Conservation (phyloP, 1,140 invertebrate genomes). For the Heliconius himera region DNA sequence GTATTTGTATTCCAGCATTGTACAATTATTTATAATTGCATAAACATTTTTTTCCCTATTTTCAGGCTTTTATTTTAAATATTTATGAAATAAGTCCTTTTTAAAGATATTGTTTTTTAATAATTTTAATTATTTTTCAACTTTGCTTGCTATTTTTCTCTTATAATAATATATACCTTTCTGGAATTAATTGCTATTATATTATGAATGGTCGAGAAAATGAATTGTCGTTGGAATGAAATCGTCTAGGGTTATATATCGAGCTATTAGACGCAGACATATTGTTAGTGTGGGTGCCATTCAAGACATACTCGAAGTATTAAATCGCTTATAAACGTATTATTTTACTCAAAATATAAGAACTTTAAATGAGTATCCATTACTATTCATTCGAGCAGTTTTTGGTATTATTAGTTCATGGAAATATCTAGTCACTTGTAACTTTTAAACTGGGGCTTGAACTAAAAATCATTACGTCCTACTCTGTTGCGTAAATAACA, state of each 20-base stretch:
- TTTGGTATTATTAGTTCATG: no score
- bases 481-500: no score
- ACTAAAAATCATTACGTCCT: no score
- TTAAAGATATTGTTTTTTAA: no score
- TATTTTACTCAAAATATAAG: not conserved
- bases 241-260: conserved; percentile 1
- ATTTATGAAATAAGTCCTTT: no score
- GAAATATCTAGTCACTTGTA: no score
- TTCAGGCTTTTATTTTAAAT: not conserved
- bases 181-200: conserved; percentile 12
- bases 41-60: not conserved
- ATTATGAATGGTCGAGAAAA: not conserved
- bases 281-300: not conserved
- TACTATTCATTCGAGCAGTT: no score
- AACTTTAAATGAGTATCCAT: no score
- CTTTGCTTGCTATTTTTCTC: not conserved
- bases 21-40: not conserved
- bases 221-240: conserved; percentile 8
- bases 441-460: no score
- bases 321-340: not conserved
- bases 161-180: not conserved
- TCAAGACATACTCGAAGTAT: not conserved
- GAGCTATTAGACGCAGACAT: conserved; percentile 8
- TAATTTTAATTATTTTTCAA: not conserved
- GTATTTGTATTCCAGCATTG: not conserved